Base-by-base conservation (phyloP, 2,113 vertebrate species). In the Capreolus pygargus region DNA sequence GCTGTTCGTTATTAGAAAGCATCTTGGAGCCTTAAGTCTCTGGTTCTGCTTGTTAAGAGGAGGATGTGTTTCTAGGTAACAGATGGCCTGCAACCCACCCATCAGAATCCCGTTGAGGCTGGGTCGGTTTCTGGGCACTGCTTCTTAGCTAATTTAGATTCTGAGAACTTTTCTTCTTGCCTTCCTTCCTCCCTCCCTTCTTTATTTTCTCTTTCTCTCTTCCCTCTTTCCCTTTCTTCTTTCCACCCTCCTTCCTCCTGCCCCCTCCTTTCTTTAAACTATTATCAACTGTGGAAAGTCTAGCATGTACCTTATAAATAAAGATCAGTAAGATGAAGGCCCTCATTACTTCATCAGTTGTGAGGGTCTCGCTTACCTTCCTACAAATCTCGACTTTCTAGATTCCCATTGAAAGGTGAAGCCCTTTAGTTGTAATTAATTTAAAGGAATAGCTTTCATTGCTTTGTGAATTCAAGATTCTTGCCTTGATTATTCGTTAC, bases 141-240 rank as follows among this genome's bases (percentile, higher is more conserved):
- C 28, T 21, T 45, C 39, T 94, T 45, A 84, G 23, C 52, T 76
- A 36, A 30, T 70, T 50, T 60, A 30, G 25, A 86, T 86, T 39
- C 33, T 36, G 70, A 50, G 16, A 28, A 7, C 33, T 36, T 52
- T 64, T 7, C 30, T 91, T 9, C 5, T 14, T 27, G 1, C 1
- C 2, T 30, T 2, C 3, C n/a, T 76, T 15, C 28, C 21, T 61
- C 23, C 21, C 7, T 39, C 2, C 15, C 4, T 10, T 0, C 10
- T 27, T 50, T 27, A 0, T 13, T 6, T 70, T 17, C 5, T 5
- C 50, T 21, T 55, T 13, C 14, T 33, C 5, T 16, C 25, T 6
- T 15, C 8, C 14, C 1, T 11, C 12, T 19, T 23, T 23, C 30
- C 10, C 30, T 82, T 52, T 23, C 23, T 64, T 15, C 6, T 74